These are phyloP conservation scores for Eudasyphora cyanicolor DNA, from an alignment of 2,888 invertebrate genomes.

Conservation along the genomic window DNA sequence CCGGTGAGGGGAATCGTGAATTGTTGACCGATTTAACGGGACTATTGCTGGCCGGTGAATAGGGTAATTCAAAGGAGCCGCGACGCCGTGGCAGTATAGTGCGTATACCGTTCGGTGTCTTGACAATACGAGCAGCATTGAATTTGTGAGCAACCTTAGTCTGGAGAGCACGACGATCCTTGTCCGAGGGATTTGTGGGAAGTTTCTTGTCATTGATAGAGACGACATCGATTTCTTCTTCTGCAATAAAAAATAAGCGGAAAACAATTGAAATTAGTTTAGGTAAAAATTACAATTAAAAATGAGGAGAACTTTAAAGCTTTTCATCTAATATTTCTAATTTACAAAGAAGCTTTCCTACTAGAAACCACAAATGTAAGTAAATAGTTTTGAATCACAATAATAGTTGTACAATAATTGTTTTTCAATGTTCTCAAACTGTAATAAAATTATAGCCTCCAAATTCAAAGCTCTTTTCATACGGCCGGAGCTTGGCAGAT, in stretches of 20 bases:
- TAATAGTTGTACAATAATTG: too few relatives aligned
- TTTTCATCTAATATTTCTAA: neutral
- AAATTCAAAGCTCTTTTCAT: too few relatives aligned
- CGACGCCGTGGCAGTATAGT: slow-evolving; percentile 73
- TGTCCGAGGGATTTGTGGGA: slow-evolving; percentile 86
- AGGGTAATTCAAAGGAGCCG: slow-evolving; percentile 72
- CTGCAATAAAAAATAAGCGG: slow-evolving; percentile 68
- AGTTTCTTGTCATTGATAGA: slow-evolving; percentile 84
- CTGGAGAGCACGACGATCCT: slow-evolving; percentile 85
- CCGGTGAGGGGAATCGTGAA: slow-evolving; percentile 77
- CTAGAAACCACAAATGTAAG: neutral
- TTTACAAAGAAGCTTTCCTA: neutral
- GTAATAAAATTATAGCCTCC: too few relatives aligned
- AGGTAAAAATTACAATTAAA: too few relatives aligned
- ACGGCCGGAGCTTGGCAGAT: neutral
- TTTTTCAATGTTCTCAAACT: too few relatives aligned
- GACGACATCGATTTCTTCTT: slow-evolving; percentile 92
- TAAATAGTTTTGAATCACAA: too few relatives aligned
- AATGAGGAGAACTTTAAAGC: neutral
- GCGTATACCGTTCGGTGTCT: slow-evolving; percentile 72
- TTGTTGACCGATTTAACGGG: slow-evolving; percentile 76
- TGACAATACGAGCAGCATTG: slow-evolving; percentile 73
- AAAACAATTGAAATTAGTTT: neutral
- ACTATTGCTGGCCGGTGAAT: slow-evolving; percentile 76
- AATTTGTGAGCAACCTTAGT: slow-evolving; percentile 83